Percentiles rank a stretch among this genome's conserved stretches.
Evolutionary conservation across 2,888 invertebrate genomes (phyloP).

Genomic region (Bellardia pandia): DNA sequence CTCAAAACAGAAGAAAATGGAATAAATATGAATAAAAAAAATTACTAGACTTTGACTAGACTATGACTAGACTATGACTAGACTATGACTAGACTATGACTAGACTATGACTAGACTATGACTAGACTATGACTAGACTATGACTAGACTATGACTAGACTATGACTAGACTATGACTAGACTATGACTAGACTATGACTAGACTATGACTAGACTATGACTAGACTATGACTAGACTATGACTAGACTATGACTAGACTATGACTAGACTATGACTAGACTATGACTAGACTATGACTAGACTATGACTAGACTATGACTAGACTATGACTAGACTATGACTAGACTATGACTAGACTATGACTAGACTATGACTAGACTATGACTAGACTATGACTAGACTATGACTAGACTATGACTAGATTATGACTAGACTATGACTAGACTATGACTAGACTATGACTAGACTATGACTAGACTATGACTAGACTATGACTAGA

Average conservation of each 20-base stretch:
- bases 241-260: neutral
- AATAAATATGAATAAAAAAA: too few relatives aligned
- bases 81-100: neutral
- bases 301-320: neutral
- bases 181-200: neutral
- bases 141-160: neutral
- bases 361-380: neutral
- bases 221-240: neutral
- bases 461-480: neutral
- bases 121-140: neutral
- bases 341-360: slow-evolving; percentile 1
- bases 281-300: neutral
- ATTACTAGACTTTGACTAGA: neutral
- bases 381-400: neutral
- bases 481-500: neutral
- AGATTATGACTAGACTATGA: neutral
- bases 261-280: neutral
- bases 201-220: neutral
- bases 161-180: neutral
- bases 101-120: neutral
- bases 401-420: neutral
- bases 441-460: neutral
- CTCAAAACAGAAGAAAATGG: too few relatives aligned
- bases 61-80: neutral
- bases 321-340: neutral